These are phyloP conservation scores for Holcopasites calliopsidis DNA, from an alignment of 1,140 invertebrate genomes.

Conservation along the genomic window DNA sequence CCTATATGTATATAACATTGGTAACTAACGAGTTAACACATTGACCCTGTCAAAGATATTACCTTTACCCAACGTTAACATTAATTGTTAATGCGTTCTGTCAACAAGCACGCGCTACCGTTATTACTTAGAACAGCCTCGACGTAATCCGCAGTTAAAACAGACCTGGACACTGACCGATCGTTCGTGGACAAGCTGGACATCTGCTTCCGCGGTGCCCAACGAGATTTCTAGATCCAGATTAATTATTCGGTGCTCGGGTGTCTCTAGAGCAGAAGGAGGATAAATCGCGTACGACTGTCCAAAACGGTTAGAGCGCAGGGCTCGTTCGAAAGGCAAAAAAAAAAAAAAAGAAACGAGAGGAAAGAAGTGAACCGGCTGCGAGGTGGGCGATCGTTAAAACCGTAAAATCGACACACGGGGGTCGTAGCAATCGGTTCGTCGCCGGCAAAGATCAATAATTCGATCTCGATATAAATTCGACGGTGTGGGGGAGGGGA, in stretches of 20 bases:
- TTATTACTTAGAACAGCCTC: constrained; percentile 54
- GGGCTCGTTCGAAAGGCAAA: not conserved
- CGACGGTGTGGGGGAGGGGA: constrained; percentile 67
- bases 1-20: too few species aligned
- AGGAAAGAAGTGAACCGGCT: constrained; percentile 16
- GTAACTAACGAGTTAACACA: too few species aligned
- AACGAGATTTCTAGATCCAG: constrained; percentile 54
- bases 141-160: constrained; percentile 71
- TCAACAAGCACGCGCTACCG: constrained; percentile 58
- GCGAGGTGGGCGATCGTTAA: constrained; percentile 63
- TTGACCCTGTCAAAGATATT: not conserved
- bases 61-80: not conserved
- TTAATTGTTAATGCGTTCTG: constrained; percentile 57
- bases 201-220: constrained; percentile 62
- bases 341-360: not conserved
- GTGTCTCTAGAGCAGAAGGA: constrained; percentile 32
- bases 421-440: constrained; percentile 63
- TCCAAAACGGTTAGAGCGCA: constrained; percentile 16
- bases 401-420: constrained; percentile 68
- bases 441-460: constrained; percentile 68
- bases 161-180: constrained; percentile 71
- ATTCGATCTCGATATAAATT: constrained; percentile 76
- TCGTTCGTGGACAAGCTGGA: constrained; percentile 59
- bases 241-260: constrained; percentile 67
- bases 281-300: constrained; percentile 62